Evolutionary conservation across 1,140 invertebrate species (phyloP), one percentile per base, ranked within the genome.

Genomic region (Eupristina koningsbergeri): DNA sequence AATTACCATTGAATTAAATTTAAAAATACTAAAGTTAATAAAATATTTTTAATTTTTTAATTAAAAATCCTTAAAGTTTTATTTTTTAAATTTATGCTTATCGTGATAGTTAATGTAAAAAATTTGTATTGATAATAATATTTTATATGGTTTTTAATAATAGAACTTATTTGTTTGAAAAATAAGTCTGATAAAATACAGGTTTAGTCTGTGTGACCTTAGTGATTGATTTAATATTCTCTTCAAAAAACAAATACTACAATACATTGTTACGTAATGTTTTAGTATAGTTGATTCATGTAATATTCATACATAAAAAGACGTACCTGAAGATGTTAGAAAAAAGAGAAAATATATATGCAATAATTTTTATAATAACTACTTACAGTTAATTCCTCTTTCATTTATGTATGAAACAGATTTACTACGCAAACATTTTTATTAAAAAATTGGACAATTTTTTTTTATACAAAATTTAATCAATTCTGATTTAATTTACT

Each of bases 211-310:
- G 19, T 1, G 81, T 81, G 26, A 47, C 78, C 63, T 69, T 80
- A 80, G 78, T 29, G 64, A 80, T 80, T 50, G 22, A 45, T 80
- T 50, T 26, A 50, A 13, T 69, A 69, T 69, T 69, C 64, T 50
- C 29, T 50, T 36, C 6, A 8, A 39, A 31, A 80, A 80, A 53
- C 13, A 13, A 36, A 67, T 1, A 31, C 45, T 34, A 19, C 5
- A 26, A 39, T 39, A 45, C 15, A 31, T 15, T 45, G 39, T 77
- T 22, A 61, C 31, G 36, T 61, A 50, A 77, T 31, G 9, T 26
- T 61, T 77, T 5, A 0, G 29, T 17, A 31, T 77, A 58, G 47
- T n/a, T 22, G n/a, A n/a, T 22, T 58, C 15, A 39, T 58, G 3
- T 36, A 77, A 47, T 74, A 74, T 74, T 74, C 34, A 74, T 26